Evolutionary conservation across 2,888 invertebrate species (phyloP).

Genomic region (Linhomoeus sp.): DNA sequence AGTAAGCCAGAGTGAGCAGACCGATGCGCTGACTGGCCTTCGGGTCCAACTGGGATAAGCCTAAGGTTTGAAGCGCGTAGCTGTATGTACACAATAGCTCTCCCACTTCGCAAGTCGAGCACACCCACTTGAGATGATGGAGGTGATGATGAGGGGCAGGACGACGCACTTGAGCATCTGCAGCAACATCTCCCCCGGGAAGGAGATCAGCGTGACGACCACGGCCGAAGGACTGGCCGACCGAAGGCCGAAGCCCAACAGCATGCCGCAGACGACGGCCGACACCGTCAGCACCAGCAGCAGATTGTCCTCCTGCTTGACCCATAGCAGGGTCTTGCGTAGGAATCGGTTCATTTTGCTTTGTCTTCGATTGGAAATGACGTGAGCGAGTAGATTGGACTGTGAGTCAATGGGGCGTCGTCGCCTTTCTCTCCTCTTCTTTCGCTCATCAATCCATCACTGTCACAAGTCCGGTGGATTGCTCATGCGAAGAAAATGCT

Average conservation of each 20-base stretch:
- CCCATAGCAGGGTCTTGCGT: too few species aligned
- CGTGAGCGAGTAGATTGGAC: too few species aligned
- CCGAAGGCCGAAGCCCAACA: constrained; percentile 36
- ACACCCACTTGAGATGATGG: neutral
- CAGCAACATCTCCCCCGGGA: neutral
- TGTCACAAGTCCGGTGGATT: too few species aligned
- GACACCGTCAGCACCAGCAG: constrained; percentile 39
- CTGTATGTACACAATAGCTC: too few species aligned
- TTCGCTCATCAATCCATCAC: too few species aligned
- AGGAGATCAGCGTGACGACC: constrained; percentile 8
- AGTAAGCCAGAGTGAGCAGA: constrained; percentile 39
- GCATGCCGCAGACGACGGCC: constrained; percentile 37
- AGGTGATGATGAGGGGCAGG: neutral
- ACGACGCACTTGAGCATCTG: neutral
- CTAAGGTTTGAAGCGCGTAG: too few species aligned
- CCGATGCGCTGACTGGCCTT: constrained; percentile 42
- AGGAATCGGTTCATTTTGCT: too few species aligned
- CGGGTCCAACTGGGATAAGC: constrained; percentile 41
- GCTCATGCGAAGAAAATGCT: too few species aligned
- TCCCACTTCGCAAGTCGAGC: constrained; percentile 1
- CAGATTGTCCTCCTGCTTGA: constrained; percentile 29
- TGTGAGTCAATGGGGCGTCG: too few species aligned
- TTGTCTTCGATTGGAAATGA: too few species aligned
- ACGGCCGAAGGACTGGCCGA: constrained; percentile 15
- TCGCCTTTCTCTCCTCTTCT: too few species aligned